Conservation (phyloP, 2,888 invertebrate genomes). For the Hyles lineata region DNA sequence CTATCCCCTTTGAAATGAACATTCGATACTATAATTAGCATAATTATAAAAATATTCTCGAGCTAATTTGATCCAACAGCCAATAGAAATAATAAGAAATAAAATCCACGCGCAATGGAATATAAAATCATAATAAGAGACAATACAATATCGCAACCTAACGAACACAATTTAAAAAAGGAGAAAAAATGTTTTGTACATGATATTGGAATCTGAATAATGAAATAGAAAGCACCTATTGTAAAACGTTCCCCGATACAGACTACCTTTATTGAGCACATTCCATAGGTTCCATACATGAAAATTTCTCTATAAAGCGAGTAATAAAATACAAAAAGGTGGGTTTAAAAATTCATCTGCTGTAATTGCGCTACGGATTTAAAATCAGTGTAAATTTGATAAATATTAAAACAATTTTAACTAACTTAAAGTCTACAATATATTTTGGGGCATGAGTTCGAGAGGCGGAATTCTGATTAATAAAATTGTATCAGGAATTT, state of each 20-base stretch:
- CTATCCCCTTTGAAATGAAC: not conserved
- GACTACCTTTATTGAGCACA: slow-evolving; percentile 29
- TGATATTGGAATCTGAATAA: slow-evolving; percentile 43
- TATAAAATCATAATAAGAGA: slow-evolving; percentile 1
- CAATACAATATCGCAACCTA: not conserved
- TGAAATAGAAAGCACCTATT: slow-evolving; percentile 38
- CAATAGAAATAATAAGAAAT: slow-evolving; percentile 1
- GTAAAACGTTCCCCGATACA: slow-evolving; percentile 35
- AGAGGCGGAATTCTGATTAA: slow-evolving; percentile 12
- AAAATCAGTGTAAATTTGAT: not conserved
- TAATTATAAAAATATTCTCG: not conserved
- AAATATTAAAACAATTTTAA: slow-evolving; percentile 19
- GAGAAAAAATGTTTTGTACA: slow-evolving; percentile 33
- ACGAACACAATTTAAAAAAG: slow-evolving; percentile 11
- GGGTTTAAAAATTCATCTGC: slow-evolving; percentile 13
- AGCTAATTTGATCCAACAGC: not conserved
- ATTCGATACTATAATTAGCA: not conserved
- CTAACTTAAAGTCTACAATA: not conserved
- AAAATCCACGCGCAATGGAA: not conserved
- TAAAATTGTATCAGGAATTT: not conserved
- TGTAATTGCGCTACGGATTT: slow-evolving; percentile 6
- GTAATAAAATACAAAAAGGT: slow-evolving; percentile 21
- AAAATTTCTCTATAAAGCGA: slow-evolving; percentile 7
- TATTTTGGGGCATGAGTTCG: not conserved
- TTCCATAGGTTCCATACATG: slow-evolving; percentile 26